Evolutionary conservation across 2,888 invertebrate genomes (phyloP), one percentile per base, ranked within the genome.

Genomic region (Pterostichus madidus): DNA sequence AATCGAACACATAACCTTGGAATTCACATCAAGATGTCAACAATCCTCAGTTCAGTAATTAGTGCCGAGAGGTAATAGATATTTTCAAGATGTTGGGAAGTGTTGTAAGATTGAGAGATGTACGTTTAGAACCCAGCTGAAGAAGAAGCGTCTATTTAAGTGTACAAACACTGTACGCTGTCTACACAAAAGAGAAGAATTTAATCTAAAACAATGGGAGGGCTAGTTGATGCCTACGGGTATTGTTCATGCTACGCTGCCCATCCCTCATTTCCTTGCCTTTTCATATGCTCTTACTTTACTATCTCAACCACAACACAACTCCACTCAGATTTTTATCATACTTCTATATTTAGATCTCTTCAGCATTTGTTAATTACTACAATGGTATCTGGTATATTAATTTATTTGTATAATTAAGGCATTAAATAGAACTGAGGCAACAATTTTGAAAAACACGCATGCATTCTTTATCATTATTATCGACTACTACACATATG

Each of bases 121-220:
- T 49, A 49, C 6, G n/a, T n/a, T n/a, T n/a, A 13, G 11, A 10
- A 1, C 49, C 11, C 13, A 49, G 49, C 49, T 49, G 13, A 49
- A 49, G 49, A 49, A 49, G 64, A 64, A 64, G 64, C 31, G 39
- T 3, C 39, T 39, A 39, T 39, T 39, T 39, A 39, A 13, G 64
- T 35, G 49, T 49, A 49, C n/a, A 49, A 49, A 13, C 49, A 13
- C 13, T 49, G 49, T 44, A 10, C 49, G 13, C 3, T 49, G 49
- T 49, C 49, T 49, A 49, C 49, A 71, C 68, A 71, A 71, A 71
- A 71, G 68, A 71, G 68, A 71, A 71, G 68, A 71, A 71, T 71
- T 39, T 44, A 71, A 71, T 71, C 39, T 71, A 71, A 71, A 71
- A 71, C 68, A 71, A 71, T 71, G 68, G 56, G 17, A 71, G 68